Conservation (phyloP, 2,888 invertebrate species). For the Bimastos eiseni region DNA sequence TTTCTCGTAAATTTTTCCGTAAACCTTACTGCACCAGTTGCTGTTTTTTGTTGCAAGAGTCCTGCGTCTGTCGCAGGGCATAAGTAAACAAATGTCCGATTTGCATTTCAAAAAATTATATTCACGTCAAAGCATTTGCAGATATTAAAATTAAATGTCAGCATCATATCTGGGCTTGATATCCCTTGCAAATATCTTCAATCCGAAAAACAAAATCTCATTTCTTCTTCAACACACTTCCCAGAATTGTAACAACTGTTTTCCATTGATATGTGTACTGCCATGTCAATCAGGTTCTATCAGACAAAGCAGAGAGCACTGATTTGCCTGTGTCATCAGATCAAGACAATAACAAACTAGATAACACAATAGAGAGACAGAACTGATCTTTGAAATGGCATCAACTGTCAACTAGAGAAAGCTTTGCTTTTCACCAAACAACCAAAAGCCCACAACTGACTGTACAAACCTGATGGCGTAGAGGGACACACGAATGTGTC, state of each 20-base stretch:
- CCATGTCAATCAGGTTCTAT: neutral
- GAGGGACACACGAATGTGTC: neutral
- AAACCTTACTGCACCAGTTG: no score
- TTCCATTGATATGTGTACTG: neutral
- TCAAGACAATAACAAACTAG: neutral
- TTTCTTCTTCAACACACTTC: no score
- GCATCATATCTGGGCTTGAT: no score
- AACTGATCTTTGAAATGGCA: neutral
- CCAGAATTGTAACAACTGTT: neutral
- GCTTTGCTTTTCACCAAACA: neutral
- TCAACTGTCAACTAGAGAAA: neutral
- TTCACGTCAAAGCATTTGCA: no score
- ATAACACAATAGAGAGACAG: neutral
- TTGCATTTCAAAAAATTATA: no score
- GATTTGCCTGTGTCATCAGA: neutral
- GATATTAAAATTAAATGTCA: no score
- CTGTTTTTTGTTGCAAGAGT: no score
- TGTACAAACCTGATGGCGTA: neutral
- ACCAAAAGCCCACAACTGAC: neutral
- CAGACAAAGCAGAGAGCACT: neutral
- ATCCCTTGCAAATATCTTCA: no score
- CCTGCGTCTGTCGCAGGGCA: no score
- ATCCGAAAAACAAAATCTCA: no score
- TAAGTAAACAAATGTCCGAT: no score
- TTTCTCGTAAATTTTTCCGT: no score